Conservation (phyloP, 2,888 invertebrate species). For the Microctonus brassicae region DNA sequence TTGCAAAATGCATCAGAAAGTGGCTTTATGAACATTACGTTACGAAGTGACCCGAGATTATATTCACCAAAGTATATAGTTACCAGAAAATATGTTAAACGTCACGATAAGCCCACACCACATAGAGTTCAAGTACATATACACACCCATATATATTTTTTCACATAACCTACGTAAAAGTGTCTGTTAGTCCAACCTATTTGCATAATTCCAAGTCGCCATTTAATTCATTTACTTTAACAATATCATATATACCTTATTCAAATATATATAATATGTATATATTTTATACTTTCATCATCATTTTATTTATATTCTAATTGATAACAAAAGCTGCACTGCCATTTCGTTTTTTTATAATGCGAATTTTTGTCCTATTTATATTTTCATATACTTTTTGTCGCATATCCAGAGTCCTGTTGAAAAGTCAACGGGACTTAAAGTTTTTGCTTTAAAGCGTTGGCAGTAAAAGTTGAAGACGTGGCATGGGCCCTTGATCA, state of each 20-base stretch:
- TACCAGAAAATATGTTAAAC: conserved; percentile 23
- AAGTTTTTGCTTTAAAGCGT: conserved; percentile 20
- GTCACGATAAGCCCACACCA: conserved; percentile 22
- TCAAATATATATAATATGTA: no score
- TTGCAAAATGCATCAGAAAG: not conserved
- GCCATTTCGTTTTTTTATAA: not conserved
- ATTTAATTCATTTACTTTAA: conserved; percentile 2
- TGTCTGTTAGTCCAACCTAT: not conserved
- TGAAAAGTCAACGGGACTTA: conserved; percentile 23
- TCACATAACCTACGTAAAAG: not conserved
- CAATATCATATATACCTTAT: not conserved
- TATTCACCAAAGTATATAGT: conserved; percentile 5
- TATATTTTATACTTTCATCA: no score
- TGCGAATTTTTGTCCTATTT: not conserved
- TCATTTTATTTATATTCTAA: no score
- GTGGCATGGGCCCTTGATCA: conserved; percentile 26
- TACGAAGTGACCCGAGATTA: conserved; percentile 24
- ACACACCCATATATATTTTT: conserved; percentile 1
- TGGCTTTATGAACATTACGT: not conserved
- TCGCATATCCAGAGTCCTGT: not conserved
- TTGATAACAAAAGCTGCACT: no score
- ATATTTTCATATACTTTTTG: not conserved
- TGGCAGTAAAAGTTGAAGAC: conserved; percentile 31
- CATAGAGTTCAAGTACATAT: conserved; percentile 15
- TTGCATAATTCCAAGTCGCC: conserved; percentile 30